Evolutionary conservation across 2,888 invertebrate genomes (phyloP), one percentile per base, ranked within the genome.

Genomic region (Cabera pusaria): DNA sequence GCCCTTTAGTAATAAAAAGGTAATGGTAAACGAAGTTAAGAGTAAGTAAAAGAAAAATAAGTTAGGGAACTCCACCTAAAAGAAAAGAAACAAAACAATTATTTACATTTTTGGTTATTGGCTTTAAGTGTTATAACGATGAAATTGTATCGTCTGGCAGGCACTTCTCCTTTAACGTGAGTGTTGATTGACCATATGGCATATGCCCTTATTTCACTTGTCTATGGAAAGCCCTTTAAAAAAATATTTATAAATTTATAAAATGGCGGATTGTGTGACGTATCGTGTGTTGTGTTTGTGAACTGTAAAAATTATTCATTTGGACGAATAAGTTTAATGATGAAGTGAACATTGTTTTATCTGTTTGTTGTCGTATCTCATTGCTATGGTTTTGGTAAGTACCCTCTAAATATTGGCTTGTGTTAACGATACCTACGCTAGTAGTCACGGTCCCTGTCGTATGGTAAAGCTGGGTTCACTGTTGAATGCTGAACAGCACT

Each of bases 211-310:
- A n/a, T n/a, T n/a, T n/a, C n/a, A n/a, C n/a, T n/a, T 33, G 25
- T 45, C 36, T 42, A 31, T 43, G 32, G 17, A 20, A 4, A 12
- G 16, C 23, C 19, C 33, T 28, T 21, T 36, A 20, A 40, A 53
- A 61, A 60, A 59, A 55, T 14, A 54, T 46, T 42, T 47, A 55
- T 51, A 67, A 68, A 69, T 63, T 74, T 76, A 79, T 76, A 87
- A 87, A 80, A 87, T 87, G 87, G 87, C 83, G 78, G 85, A 83
- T 49, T 64, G 68, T 82, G 76, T 87, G 87, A 87, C 86, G 87
- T 87, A 84, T 51, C 31, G 52, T 84, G 80, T 84, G 82, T 82
- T 80, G 82, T 85, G 78, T 84, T 84, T 84, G 78, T 80, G 67
- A 76, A 72, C 69, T 74, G 64, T 14, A 14, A 49, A 52, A 63